phyloP scores from a whole-genome alignment of 1,140 invertebrate genomes.

The Hycleus cichorii region DNA sequence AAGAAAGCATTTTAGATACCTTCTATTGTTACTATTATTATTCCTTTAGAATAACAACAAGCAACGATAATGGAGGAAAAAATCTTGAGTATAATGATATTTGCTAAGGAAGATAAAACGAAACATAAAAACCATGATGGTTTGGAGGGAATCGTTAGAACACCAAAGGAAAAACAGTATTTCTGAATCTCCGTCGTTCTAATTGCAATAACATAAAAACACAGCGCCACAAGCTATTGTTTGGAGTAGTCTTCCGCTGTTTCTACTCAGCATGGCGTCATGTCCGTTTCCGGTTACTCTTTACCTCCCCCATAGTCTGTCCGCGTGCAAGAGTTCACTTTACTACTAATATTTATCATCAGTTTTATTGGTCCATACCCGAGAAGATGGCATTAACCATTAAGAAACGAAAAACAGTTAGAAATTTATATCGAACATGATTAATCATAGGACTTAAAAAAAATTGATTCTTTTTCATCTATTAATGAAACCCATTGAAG shows the following conservation, averaged over 20 bases:
- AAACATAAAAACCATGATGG: constrained; percentile 26
- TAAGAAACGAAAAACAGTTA: not conserved
- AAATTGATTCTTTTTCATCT: too few species aligned
- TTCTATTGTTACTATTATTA: not conserved
- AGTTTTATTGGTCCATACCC: constrained; percentile 9
- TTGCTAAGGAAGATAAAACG: constrained; percentile 24
- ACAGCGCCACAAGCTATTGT: constrained; percentile 37
- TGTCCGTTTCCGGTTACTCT: constrained; percentile 38
- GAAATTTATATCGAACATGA: too few species aligned
- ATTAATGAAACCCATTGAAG: constrained; percentile 1
- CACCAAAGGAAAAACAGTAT: constrained; percentile 27
- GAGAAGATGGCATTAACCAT: constrained; percentile 12
- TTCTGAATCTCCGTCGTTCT: constrained; percentile 35
- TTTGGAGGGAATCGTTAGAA: constrained; percentile 20
- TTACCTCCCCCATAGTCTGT: constrained; percentile 5
- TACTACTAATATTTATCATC: constrained; percentile 6
- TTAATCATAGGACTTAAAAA: too few species aligned
- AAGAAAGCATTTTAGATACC: constrained; percentile 14
- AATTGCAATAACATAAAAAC: constrained; percentile 40
- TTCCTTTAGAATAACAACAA: not conserved
- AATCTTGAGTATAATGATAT: constrained; percentile 33
- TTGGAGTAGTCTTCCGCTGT: constrained; percentile 42
- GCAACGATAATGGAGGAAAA: constrained; percentile 19
- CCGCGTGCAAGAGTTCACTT: constrained; percentile 1
- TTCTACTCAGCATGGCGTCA: constrained; percentile 42